Percentiles rank a stretch among this genome's conserved stretches.
Evolutionary conservation across 1,140 invertebrate species (phyloP).

Genomic region (fruit fly (Drosophila melanogaster)): Release_6_plus_ISO1_MT NT_033777.3:9594501-9595000

Average conservation of each 20-base stretch:
- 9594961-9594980: background rate
- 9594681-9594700: too few species aligned
- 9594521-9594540: constrained; percentile 1
- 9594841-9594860: constrained; percentile 10
- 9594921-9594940: constrained; percentile 72
- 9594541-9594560: too few species aligned
- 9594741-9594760: constrained; percentile 1
- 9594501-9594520: background rate
- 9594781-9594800: constrained; percentile 36
- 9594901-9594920: constrained; percentile 70
- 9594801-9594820: constrained; percentile 54
- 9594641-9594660: too few species aligned
- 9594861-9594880: constrained; percentile 8
- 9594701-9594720: constrained; percentile 51
- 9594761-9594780: constrained; percentile 20
- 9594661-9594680: constrained; percentile 50
- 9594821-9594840: constrained; percentile 35
- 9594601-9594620: too few species aligned
- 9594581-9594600: too few species aligned
- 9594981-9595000: background rate
- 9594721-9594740: constrained; percentile 21
- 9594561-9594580: too few species aligned
- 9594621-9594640: too few species aligned
- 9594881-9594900: constrained; percentile 34
- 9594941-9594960: constrained; percentile 6